Evolutionary conservation across 2,113 vertebrate genomes (phyloP).

Genomic region (Phaetusa simplex): DNA sequence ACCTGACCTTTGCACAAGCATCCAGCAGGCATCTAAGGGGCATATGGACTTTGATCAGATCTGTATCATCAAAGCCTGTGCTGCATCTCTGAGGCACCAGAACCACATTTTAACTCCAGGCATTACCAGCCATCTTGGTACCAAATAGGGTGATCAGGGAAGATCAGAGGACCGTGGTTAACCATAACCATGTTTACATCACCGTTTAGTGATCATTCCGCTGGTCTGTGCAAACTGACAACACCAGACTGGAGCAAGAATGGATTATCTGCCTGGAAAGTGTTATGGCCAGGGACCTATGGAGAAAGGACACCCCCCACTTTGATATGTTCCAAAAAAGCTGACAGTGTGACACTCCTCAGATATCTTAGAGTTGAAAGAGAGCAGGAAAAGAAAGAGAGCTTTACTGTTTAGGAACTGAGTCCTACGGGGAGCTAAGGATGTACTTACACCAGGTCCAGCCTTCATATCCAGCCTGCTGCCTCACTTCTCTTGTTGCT

Average conservation of each 20-base stretch:
- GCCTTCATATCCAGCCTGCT: not conserved
- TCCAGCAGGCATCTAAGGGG: conserved; percentile 2
- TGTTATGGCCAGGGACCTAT: not conserved
- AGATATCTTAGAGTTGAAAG: not conserved
- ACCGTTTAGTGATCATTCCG: not conserved
- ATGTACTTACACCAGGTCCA: not conserved
- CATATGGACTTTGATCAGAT: not conserved
- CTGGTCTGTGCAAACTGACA: not conserved
- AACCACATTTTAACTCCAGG: not conserved
- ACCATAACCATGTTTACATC: not conserved
- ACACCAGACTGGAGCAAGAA: not conserved
- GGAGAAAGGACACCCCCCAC: fast-evolving
- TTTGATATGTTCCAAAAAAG: not conserved
- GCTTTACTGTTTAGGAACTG: not conserved
- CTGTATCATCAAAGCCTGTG: not conserved
- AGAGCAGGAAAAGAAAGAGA: not conserved
- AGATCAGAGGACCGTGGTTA: fast-evolving
- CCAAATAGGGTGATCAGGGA: not conserved
- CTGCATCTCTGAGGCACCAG: not conserved
- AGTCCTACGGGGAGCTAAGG: not conserved
- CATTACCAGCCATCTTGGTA: not conserved
- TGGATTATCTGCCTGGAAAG: not conserved
- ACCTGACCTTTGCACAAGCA: conserved; percentile 49
- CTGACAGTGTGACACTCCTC: not conserved
- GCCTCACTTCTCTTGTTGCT: not conserved